phyloP scores from a whole-genome alignment of 2,113 vertebrate species.

The Toxotes chatareus region DNA sequence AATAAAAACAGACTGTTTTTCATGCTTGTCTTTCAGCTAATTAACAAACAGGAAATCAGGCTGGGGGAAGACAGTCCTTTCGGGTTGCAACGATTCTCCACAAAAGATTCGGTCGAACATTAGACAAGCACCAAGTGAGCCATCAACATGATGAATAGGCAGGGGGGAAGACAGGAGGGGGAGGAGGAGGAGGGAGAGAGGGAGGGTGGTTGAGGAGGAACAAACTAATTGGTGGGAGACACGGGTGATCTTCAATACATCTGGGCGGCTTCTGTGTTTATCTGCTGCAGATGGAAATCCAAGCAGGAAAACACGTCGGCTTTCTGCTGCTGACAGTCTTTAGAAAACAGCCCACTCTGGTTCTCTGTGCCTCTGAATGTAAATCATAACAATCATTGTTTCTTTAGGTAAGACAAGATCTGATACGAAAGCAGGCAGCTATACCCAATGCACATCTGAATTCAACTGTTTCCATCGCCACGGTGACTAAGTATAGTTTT shows the following conservation, averaged over 20 bases:
- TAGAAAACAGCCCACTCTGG: conserved; percentile 27
- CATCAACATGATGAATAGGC: conserved; percentile 81
- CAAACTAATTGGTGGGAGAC: conserved; percentile 63
- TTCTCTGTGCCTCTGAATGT: conserved; percentile 16
- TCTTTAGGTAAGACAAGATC: conserved; percentile 29
- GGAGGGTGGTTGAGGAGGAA: conserved; percentile 3
- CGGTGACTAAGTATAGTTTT: conserved; percentile 40
- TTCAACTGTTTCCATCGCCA: not conserved
- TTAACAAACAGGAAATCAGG: conserved; percentile 81
- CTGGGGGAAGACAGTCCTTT: conserved; percentile 69
- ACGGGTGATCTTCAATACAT: conserved; percentile 56
- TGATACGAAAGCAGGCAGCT: conserved; percentile 1
- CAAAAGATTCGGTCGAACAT: conserved; percentile 58
- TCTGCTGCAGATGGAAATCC: conserved; percentile 22
- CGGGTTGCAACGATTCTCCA: conserved; percentile 44
- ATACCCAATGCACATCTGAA: not conserved
- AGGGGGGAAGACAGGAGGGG: conserved; percentile 1
- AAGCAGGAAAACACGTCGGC: not conserved
- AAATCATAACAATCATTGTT: conserved; percentile 34
- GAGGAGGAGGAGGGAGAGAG: not conserved
- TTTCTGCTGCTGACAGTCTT: conserved; percentile 5
- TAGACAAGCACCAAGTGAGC: conserved; percentile 76
- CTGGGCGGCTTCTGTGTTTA: conserved; percentile 42
- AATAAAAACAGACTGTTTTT: conserved; percentile 78
- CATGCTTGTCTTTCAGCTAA: conserved; percentile 79